These are phyloP conservation scores for Phalacrocorax carbo DNA, from an alignment of 2,113 vertebrate species.

Conservation along the genomic window DNA sequence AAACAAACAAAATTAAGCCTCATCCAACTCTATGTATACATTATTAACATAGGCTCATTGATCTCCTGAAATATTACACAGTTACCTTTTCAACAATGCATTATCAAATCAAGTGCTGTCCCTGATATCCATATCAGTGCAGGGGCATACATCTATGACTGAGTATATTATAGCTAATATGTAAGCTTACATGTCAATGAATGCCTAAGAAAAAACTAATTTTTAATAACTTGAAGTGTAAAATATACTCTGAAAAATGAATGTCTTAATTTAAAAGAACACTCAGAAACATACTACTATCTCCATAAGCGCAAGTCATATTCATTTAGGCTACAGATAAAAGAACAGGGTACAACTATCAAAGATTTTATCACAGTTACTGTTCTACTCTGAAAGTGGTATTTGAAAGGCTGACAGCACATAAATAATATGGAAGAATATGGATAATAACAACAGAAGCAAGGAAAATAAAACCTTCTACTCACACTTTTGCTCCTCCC, in stretches of 20 bases:
- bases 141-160: background rate
- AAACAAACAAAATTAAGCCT: background rate
- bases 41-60: background rate
- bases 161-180: background rate
- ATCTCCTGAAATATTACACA: background rate
- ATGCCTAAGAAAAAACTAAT: background rate
- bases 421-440: background rate
- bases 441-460: background rate
- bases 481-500: slow-evolving; percentile 77
- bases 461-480: slow-evolving; percentile 7
- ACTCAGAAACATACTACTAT: background rate
- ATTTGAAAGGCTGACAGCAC: background rate
- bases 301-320: background rate
- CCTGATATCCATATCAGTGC: background rate
- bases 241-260: background rate
- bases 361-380: background rate
- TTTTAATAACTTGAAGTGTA: background rate
- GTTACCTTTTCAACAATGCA: background rate
- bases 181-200: background rate
- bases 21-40: background rate
- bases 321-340: background rate
- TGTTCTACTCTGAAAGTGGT: background rate
- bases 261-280: background rate
- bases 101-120: background rate
- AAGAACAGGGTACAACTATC: background rate